phyloP scores from a whole-genome alignment of 2,113 vertebrate species.

The Oceanodroma tethys region DNA sequence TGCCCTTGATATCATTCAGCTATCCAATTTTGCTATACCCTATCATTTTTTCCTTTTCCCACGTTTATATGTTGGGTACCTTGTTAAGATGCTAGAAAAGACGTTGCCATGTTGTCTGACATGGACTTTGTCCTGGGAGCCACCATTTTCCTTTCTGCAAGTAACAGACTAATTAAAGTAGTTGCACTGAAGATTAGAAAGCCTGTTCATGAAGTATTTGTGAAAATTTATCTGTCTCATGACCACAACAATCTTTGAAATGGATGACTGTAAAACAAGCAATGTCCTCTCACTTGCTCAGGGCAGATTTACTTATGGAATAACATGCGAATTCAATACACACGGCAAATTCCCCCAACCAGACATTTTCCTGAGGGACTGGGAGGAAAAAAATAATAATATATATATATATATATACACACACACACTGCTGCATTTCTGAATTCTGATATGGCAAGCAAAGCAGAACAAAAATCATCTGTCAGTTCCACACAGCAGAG shows the following conservation, averaged over 20 bases:
- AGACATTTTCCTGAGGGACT: neutral
- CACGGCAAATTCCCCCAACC: neutral
- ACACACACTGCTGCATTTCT: neutral
- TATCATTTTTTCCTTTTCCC: neutral
- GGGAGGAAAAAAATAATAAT: neutral
- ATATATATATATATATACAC: neutral
- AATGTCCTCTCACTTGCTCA: neutral
- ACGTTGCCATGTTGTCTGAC: neutral
- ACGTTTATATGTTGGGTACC: neutral
- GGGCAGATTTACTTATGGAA: neutral
- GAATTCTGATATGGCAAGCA: constrained; percentile 4
- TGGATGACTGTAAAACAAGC: neutral
- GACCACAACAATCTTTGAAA: neutral
- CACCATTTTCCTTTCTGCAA: neutral
- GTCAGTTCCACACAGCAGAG: constrained; percentile 2
- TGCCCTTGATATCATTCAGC: neutral
- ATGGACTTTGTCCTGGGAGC: neutral
- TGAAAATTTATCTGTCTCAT: neutral
- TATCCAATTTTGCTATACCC: neutral
- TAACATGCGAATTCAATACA: neutral
- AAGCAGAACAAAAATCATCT: constrained; percentile 43
- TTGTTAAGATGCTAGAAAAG: neutral
- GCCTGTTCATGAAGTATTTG: neutral
- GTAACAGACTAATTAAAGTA: neutral
- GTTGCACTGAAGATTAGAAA: neutral